Percentiles rank a stretch among this genome's conserved stretches.
Evolutionary conservation across 2,113 vertebrate species (phyloP).

Genomic region (Galbula dea): DNA sequence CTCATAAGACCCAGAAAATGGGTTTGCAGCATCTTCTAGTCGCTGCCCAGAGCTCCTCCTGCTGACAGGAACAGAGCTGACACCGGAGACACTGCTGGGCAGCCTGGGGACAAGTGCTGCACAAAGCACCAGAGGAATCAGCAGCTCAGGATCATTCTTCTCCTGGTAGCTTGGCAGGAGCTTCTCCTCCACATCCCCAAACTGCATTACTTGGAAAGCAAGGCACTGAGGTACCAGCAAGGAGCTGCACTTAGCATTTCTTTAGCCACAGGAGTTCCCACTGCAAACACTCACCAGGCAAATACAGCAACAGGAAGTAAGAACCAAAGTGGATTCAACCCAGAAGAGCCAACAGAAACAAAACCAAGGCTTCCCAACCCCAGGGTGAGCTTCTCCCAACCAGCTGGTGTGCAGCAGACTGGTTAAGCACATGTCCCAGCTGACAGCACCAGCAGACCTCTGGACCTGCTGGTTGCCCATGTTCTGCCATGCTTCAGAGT

Average conservation of each 20-base stretch:
- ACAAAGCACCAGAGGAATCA: not conserved
- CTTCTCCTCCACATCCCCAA: not conserved
- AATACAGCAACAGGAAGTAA: not conserved
- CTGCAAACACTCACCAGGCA: fast-evolving
- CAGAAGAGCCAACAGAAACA: not conserved
- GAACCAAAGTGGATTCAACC: not conserved
- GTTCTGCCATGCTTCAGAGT: not conserved
- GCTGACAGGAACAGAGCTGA: not conserved
- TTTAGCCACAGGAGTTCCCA: not conserved
- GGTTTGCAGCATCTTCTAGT: not conserved
- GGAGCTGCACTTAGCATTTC: not conserved
- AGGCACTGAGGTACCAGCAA: not conserved
- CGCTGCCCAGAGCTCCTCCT: not conserved
- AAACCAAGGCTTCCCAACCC: not conserved
- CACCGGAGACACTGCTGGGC: not conserved
- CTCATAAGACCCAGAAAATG: not conserved
- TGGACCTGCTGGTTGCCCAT: not conserved
- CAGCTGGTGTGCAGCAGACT: not conserved
- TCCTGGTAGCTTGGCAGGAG: not conserved
- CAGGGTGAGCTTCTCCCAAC: not conserved
- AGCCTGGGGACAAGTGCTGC: not conserved
- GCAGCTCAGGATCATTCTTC: not conserved
- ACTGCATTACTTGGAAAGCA: not conserved
- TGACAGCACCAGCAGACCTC: not conserved
- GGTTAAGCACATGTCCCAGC: too few relatives aligned